phyloP scores from a whole-genome alignment of 2,797 vertebrate genomes.

The Chaenodraco wilsoni region DNA sequence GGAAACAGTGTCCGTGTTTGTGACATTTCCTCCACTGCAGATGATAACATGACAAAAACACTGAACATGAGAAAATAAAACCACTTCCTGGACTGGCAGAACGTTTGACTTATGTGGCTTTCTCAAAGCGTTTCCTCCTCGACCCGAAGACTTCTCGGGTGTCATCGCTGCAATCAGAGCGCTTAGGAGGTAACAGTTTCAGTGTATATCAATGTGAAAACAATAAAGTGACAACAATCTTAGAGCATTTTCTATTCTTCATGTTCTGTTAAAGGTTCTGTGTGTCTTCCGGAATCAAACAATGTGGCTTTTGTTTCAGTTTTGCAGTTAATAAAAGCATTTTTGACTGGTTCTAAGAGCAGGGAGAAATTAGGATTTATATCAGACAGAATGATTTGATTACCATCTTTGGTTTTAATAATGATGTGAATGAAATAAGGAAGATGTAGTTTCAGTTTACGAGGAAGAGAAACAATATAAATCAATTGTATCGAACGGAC shows the following conservation, averaged over 20 bases:
- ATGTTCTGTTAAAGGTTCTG: neutral
- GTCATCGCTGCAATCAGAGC: neutral
- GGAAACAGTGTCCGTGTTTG: neutral
- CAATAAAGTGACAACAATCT: neutral
- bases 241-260: neutral
- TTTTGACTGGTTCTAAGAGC: neutral
- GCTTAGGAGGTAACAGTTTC: neutral
- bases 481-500: neutral
- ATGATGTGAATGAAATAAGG: neutral
- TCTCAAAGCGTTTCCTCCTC: neutral
- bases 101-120: neutral
- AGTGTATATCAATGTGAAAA: neutral
- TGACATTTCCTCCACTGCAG: constrained; percentile 20
- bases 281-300: neutral
- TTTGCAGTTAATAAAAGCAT: neutral
- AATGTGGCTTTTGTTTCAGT: neutral
- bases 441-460: neutral
- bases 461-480: neutral
- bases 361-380: neutral
- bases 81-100: constrained; percentile 47
- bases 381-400: neutral
- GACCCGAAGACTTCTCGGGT: neutral
- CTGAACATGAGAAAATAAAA: constrained; percentile 1
- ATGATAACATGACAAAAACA: neutral
- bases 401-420: neutral